Percentiles rank a stretch among this genome's conserved stretches.
These are phyloP conservation scores for Corynorhinus townsendii DNA, from an alignment of 2,113 vertebrate species.

Conservation along the genomic window DNA sequence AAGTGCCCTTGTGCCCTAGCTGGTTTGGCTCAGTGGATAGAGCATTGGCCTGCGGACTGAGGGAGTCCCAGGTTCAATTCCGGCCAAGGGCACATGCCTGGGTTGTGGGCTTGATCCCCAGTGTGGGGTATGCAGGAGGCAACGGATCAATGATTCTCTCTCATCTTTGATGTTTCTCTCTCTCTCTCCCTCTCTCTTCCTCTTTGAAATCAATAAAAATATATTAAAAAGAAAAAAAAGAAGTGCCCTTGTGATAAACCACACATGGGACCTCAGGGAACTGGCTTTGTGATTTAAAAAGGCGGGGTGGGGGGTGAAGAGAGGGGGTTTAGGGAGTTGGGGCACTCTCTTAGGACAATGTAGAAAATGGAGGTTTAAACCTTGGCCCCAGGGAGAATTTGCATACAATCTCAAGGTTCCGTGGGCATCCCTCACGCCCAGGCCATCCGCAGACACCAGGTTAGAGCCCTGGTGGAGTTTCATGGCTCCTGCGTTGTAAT, in stretches of 20 bases:
- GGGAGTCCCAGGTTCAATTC: no score
- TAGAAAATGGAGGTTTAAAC: background rate
- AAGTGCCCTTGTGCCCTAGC: background rate
- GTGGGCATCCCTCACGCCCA: accelerated
- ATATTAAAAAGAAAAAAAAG: no score
- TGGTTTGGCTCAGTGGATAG: no score
- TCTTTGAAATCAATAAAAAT: no score
- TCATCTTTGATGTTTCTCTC: no score
- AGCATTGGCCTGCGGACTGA: no score
- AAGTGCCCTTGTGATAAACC: background rate
- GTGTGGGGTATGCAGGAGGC: no score
- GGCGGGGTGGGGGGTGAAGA: no score
- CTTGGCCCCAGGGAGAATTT: background rate
- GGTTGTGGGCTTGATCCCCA: no score
- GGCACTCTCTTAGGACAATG: background rate
- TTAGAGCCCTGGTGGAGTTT: background rate
- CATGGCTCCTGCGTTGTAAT: background rate
- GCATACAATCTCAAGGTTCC: background rate
- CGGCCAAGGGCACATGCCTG: no score
- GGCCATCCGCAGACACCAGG: background rate
- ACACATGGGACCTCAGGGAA: background rate
- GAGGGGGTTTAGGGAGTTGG: background rate
- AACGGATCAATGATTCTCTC: no score
- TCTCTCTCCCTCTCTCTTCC: no score
- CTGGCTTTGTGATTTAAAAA: background rate